Evolutionary conservation across 2,113 vertebrate species (phyloP), one percentile per base, ranked within the genome.

Genomic region (Protobothrops flavoviridis): DNA sequence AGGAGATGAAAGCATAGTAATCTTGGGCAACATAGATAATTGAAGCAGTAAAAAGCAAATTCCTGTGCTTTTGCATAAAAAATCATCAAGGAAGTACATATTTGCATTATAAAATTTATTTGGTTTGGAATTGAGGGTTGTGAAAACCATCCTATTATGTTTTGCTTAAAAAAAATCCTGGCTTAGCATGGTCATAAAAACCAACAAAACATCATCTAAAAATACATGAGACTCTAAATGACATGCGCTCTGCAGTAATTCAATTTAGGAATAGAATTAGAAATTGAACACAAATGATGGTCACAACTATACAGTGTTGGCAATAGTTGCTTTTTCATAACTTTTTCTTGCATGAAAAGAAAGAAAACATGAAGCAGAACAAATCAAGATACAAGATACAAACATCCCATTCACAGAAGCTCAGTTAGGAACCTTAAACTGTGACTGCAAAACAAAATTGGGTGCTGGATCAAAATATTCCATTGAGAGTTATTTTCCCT

Each of bases 71-170:
- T 39, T 81, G 33, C 2, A 20, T 74, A 81, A 81, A 81, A 81
- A 17, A 21, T 39, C 6, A 81, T 39, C 33, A 39, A 39, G 69
- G 2, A 39, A 39, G 15, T 81, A 39, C n/a, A 39, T 39, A 81
- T 81, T 81, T 81, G 33, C 33, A 81, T 39, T 81, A 39, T 81
- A 39, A 39, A 39, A 81, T 81, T 39, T 39, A 33, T 39, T 81
- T 81, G 15, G 13, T 33, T 39, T 81, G 69, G 15, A 74, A 39
- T 39, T 20, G 6, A 39, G 99, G 98, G 92, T 97, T 33, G 95
- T 98, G 12, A 98, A 98, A 7, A 96, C 94, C 0, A 98, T 98
- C 87, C 69, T 39, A 39, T 39, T 81, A 81, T 21, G 17, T 21
- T 81, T 81, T 74, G 17, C n/a, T 21, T 81, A 39, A 39, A 21